phyloP scores from a whole-genome alignment of 2,888 invertebrate genomes.

The Acronicta leporina region DNA sequence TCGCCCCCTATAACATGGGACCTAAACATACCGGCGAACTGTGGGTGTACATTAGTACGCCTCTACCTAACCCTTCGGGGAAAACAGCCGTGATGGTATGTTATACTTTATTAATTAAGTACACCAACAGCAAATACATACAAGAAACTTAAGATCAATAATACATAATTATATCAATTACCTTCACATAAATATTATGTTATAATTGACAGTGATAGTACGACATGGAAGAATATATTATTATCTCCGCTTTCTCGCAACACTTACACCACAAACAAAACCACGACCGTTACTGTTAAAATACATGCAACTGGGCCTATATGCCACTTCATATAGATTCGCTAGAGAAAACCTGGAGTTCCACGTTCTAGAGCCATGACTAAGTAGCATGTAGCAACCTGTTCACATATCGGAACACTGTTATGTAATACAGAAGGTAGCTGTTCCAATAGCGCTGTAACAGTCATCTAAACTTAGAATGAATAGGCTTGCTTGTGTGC shows the following conservation, averaged over 20 bases:
- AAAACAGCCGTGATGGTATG: no score
- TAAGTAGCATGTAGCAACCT: conserved; percentile 27
- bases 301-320: conserved; percentile 40
- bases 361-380: conserved; percentile 32
- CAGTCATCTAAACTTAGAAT: conserved; percentile 35
- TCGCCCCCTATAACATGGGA: no score
- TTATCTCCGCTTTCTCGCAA: conserved; percentile 8
- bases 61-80: no score
- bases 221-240: neutral
- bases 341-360: conserved; percentile 59
- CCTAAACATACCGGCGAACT: no score
- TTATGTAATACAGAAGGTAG: conserved; percentile 11
- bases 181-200: no score
- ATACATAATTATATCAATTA: no score
- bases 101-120: no score
- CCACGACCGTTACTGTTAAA: conserved; percentile 34
- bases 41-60: no score
- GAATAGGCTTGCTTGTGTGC: neutral
- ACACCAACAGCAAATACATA: no score
- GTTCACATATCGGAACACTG: conserved; percentile 24
- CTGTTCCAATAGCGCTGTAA: conserved; percentile 30
- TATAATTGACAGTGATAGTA: no score
- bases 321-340: conserved; percentile 56
- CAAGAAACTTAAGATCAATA: no score
- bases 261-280: conserved; percentile 23